Percentiles rank a stretch among this genome's conserved stretches.
These are phyloP conservation scores for Hemichromis elongatus DNA, from an alignment of 2,113 vertebrate species.

Conservation along the genomic window DNA sequence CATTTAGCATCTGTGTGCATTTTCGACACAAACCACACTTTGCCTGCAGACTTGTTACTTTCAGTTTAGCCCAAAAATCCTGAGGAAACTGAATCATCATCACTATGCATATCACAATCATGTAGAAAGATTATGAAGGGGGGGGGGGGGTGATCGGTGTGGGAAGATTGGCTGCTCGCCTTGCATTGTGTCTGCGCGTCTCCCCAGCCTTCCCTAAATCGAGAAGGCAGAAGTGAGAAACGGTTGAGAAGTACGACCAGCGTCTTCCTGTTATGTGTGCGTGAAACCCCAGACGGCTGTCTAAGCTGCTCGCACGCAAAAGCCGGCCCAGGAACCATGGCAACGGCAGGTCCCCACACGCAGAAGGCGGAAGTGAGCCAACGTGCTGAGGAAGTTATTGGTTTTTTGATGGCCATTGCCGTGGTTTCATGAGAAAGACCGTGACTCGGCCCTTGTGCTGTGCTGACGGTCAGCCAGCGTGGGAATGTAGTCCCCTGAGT, in stretches of 20 bases:
- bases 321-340: conserved; percentile 49
- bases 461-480: conserved; percentile 36
- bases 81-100: conserved; percentile 44
- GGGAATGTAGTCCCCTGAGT: conserved; percentile 58
- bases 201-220: conserved; percentile 61
- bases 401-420: conserved; percentile 76
- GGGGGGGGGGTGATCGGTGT: background rate
- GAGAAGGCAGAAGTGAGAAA: conserved; percentile 82
- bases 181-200: conserved; percentile 46
- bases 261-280: conserved; percentile 73
- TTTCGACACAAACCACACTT: background rate
- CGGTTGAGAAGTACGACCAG: conserved; percentile 70
- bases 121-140: background rate
- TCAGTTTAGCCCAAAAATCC: conserved; percentile 28
- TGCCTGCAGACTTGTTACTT: conserved; percentile 16
- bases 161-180: background rate
- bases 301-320: conserved; percentile 78
- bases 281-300: conserved; percentile 70
- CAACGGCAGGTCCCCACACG: conserved; percentile 63
- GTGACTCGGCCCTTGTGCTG: conserved; percentile 40
- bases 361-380: conserved; percentile 82
- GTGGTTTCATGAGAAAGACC: conserved; percentile 71
- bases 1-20: background rate
- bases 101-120: background rate
- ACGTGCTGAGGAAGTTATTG: conserved; percentile 79